Conservation (phyloP, 2,888 invertebrate species). For the Chrysolina oricalcia region DNA sequence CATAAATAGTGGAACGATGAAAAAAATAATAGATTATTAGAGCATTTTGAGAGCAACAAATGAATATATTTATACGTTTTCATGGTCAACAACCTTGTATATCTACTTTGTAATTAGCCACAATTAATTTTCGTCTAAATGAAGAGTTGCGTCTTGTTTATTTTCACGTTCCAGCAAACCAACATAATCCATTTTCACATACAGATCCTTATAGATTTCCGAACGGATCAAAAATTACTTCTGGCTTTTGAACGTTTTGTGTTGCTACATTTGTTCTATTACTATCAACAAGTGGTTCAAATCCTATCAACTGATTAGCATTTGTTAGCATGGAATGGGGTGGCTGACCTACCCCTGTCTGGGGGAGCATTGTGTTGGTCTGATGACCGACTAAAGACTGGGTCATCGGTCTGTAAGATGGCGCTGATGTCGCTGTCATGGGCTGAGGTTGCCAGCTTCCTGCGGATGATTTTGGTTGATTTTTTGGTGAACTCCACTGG, state of each 20-base stretch:
- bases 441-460: slow-evolving; percentile 80
- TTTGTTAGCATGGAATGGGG: not conserved
- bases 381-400: not conserved
- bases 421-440: slow-evolving; percentile 78
- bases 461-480: slow-evolving; percentile 84
- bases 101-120: slow-evolving; percentile 19
- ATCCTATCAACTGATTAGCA: slow-evolving; percentile 1
- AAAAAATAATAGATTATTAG: not conserved
- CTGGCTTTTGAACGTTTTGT: slow-evolving; percentile 16
- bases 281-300: not conserved
- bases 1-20: not conserved
- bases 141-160: not conserved
- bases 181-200: not conserved
- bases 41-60: slow-evolving; percentile 17
- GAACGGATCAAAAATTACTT: slow-evolving; percentile 19
- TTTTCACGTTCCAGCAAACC: not conserved
- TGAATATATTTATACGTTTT: slow-evolving; percentile 1
- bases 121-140: not conserved
- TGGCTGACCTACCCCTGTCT: not conserved
- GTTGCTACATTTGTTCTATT: not conserved
- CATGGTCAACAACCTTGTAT: slow-evolving; percentile 24
- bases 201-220: slow-evolving; percentile 2
- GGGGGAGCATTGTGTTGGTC: not conserved
- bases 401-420: slow-evolving; percentile 3
- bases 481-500: slow-evolving; percentile 88